Conservation (phyloP, 2,888 invertebrate species). For the Drosophila neoperkinsi region DNA sequence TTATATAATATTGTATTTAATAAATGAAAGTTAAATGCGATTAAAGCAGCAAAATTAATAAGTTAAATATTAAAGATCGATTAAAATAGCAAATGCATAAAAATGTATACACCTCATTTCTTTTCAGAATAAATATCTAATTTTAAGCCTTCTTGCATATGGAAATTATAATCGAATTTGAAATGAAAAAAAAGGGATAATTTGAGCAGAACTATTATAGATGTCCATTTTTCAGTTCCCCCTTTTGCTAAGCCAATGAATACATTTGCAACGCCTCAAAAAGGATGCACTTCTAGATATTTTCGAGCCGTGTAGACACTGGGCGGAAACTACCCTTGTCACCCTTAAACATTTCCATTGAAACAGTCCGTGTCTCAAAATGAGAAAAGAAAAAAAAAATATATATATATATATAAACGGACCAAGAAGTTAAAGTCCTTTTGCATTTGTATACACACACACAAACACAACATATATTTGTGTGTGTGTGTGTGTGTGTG, state of each 20-base stretch:
- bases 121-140: neutral
- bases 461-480: constrained; percentile 14
- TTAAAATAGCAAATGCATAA: neutral
- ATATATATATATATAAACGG: constrained; percentile 2
- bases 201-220: constrained; percentile 14
- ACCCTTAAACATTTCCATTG: constrained; percentile 77
- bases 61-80: neutral
- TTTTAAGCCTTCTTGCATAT: neutral
- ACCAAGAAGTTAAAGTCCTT: constrained; percentile 81
- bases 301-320: constrained; percentile 67
- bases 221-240: neutral
- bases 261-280: constrained; percentile 48
- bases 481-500: constrained; percentile 8
- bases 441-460: constrained; percentile 56
- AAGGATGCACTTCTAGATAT: constrained; percentile 61
- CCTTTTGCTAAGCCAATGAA: neutral
- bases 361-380: constrained; percentile 67
- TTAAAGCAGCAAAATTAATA: neutral
- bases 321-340: constrained; percentile 76
- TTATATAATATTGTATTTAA: too few species aligned
- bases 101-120: too few species aligned
- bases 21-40: too few species aligned
- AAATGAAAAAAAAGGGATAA: constrained; percentile 11
- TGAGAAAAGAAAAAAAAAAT: constrained; percentile 36
- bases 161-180: constrained; percentile 31